phyloP scores from a whole-genome alignment of 2,113 vertebrate species.

The Paradisaea rubra region DNA sequence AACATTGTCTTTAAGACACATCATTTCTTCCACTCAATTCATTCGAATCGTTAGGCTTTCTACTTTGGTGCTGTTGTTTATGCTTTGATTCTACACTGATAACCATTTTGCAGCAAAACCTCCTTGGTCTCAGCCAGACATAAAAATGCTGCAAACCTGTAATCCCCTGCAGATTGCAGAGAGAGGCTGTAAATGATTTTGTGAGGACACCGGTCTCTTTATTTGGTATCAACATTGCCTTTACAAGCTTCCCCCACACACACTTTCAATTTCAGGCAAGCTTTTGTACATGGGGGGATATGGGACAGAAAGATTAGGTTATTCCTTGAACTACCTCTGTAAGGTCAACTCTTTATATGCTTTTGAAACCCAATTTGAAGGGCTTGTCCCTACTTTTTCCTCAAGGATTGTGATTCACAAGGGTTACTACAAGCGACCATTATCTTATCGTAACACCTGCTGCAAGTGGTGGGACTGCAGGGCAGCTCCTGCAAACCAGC shows the following conservation, averaged over 20 bases:
- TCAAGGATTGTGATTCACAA: slow-evolving; percentile 54
- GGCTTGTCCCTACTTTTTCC: slow-evolving; percentile 59
- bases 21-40: background rate
- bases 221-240: slow-evolving; percentile 37
- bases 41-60: slow-evolving; percentile 34
- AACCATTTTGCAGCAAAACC: slow-evolving; percentile 27
- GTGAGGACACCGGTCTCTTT: slow-evolving; percentile 1
- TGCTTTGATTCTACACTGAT: slow-evolving; percentile 24
- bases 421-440: slow-evolving; percentile 52
- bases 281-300: slow-evolving; percentile 54
- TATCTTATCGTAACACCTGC: slow-evolving; percentile 58
- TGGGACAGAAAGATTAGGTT: slow-evolving; percentile 64
- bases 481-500: background rate
- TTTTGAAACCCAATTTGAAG: slow-evolving; percentile 63
- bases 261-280: slow-evolving; percentile 50
- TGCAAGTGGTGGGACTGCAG: slow-evolving; percentile 28
- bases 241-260: background rate
- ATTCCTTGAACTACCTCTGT: slow-evolving; percentile 63
- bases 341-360: slow-evolving; percentile 57
- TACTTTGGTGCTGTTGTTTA: background rate
- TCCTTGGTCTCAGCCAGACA: slow-evolving; percentile 17
- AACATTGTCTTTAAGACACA: slow-evolving; percentile 4
- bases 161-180: slow-evolving; percentile 55
- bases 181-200: slow-evolving; percentile 55
- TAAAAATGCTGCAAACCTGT: slow-evolving; percentile 45